phyloP scores from a whole-genome alignment of 2,113 vertebrate genomes.

The Bos javanicus region DNA sequence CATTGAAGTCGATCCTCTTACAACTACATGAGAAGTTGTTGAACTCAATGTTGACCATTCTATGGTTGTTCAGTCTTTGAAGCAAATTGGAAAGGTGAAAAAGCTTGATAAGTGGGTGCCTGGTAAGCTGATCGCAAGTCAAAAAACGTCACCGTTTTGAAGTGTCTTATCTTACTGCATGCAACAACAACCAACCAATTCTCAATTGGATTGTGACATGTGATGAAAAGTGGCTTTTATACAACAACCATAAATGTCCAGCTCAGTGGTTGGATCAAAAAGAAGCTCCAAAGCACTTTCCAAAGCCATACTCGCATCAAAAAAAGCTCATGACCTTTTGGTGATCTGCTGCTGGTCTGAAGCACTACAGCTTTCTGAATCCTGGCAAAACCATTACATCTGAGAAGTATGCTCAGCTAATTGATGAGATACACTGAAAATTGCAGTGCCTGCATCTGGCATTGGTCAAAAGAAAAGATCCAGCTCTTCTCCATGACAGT shows the following conservation, averaged over 20 bases:
- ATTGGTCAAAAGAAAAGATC: background rate
- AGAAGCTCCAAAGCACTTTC: background rate
- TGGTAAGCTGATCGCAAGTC: too few relatives aligned
- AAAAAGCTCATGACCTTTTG: background rate
- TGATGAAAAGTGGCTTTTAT: background rate
- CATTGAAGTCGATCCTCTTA: too few relatives aligned
- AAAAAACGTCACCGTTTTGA: too few relatives aligned
- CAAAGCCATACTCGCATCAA: background rate
- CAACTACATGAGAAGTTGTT: too few relatives aligned
- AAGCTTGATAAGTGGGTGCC: too few relatives aligned
- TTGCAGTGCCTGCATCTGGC: background rate
- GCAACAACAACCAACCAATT: background rate
- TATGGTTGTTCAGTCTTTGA: too few relatives aligned
- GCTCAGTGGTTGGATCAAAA: background rate
- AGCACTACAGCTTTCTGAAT: background rate
- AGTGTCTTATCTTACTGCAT: background rate
- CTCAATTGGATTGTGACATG: background rate
- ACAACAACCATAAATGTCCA: background rate
- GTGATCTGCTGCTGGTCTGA: background rate
- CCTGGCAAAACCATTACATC: background rate
- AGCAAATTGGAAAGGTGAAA: too few relatives aligned
- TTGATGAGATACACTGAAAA: background rate
- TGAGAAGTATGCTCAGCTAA: background rate
- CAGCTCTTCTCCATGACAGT: background rate
- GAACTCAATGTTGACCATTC: too few relatives aligned